Conservation (phyloP, 2,888 invertebrate genomes). For the Conops quadrifasciatus region DNA sequence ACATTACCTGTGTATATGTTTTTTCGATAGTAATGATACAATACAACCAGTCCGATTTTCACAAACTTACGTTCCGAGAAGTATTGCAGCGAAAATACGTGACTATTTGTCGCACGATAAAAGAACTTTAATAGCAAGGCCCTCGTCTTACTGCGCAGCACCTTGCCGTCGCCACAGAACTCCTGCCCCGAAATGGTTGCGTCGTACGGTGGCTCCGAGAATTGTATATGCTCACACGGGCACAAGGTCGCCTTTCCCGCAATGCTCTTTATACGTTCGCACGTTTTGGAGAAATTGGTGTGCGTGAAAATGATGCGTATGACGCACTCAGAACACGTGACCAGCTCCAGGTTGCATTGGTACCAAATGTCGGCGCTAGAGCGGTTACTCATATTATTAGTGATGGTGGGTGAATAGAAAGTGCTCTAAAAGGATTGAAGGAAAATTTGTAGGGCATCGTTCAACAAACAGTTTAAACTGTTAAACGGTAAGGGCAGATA, state of each 20-base stretch:
- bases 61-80: conserved; percentile 70
- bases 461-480: no score
- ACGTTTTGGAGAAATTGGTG: conserved; percentile 61
- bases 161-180: conserved; percentile 69
- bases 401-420: conserved; percentile 48
- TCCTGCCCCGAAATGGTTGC: conserved; percentile 69
- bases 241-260: conserved; percentile 58
- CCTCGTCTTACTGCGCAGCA: conserved; percentile 71
- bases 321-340: conserved; percentile 76
- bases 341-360: conserved; percentile 73
- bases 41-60: background rate
- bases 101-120: conserved; percentile 69
- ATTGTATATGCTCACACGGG: conserved; percentile 72
- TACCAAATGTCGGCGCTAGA: conserved; percentile 63
- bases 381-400: conserved; percentile 50
- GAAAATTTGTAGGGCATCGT: background rate
- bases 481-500: no score
- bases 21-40: background rate
- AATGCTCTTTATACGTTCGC: conserved; percentile 55
- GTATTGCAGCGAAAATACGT: conserved; percentile 73
- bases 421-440: conserved; percentile 48
- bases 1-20: conserved; percentile 68
- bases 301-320: conserved; percentile 63
- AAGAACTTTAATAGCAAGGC: conserved; percentile 70
- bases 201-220: conserved; percentile 73